A percentile compares a stretch with the other conserved stretches of the same genome.
phyloP scores from a whole-genome alignment of 2,797 vertebrate genomes.

The Philypnodon macrostomus region DNA sequence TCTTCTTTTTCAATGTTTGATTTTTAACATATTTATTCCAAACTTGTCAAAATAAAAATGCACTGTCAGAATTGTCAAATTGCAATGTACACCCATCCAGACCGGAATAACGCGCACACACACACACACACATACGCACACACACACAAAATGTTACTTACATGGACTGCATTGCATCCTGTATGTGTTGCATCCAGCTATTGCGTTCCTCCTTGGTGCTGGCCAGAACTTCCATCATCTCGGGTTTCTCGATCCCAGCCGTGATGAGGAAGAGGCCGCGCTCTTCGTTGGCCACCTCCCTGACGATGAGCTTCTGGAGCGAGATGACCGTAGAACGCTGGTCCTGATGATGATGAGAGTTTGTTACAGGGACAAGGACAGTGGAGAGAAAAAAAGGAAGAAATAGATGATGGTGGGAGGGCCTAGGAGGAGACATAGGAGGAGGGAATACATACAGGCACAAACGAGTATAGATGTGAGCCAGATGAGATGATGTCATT shows the following conservation, averaged over 20 bases:
- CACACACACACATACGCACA: too few relatives aligned
- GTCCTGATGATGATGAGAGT: constrained; percentile 75
- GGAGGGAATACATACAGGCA: constrained; percentile 29
- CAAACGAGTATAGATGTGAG: too few relatives aligned
- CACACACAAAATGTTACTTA: constrained; percentile 68
- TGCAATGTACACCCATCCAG: too few relatives aligned
- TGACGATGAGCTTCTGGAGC: constrained; percentile 92
- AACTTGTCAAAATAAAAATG: too few relatives aligned
- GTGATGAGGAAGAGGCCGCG: constrained; percentile 95
- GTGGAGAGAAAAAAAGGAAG: constrained; percentile 10
- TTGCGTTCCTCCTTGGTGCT: constrained; percentile 92
- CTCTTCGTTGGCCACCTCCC: constrained; percentile 96
- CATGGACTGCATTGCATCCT: constrained; percentile 90
- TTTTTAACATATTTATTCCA: too few relatives aligned
- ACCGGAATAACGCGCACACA: too few relatives aligned
- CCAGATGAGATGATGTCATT: too few relatives aligned
- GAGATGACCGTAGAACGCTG: constrained; percentile 95
- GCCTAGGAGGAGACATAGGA: constrained; percentile 20
- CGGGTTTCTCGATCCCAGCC: constrained; percentile 84
- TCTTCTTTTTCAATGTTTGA: too few relatives aligned
- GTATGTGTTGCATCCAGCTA: constrained; percentile 91
- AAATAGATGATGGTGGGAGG: constrained; percentile 48
- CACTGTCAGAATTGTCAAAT: too few relatives aligned
- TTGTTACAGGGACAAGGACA: constrained; percentile 21
- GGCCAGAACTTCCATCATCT: constrained; percentile 94